Base-by-base conservation (phyloP, 1,140 invertebrate species). In the Trichomalopsis sarcophagae region DNA sequence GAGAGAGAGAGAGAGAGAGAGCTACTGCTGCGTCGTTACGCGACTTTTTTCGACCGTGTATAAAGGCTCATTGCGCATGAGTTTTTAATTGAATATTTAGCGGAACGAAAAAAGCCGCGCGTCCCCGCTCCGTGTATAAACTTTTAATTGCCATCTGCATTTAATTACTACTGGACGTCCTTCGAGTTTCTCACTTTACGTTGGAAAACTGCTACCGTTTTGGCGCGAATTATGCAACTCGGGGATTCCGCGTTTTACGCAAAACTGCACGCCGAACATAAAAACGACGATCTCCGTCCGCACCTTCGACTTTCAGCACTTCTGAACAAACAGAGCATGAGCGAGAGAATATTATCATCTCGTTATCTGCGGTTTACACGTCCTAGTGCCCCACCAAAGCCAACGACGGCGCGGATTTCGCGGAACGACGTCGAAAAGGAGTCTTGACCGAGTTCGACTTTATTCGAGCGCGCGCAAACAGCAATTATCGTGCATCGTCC, bases 1-100 rank as follows among this genome's bases (percentile, higher is more conserved):
- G 11, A 55, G 50, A 17, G 33, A 33, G 33, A 33, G 33, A 33
- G 33, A 33, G 33, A 36, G 33, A 36, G 21, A 62, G 17, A n/a
- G 55, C 5, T 14, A 17, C 17, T 14, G 4, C 14, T 0, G 50
- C 17, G 50, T 14, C 55, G 55, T 62, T 62, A 62, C 17, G 55
- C 55, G 21, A 62, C 36, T 80, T 80, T 27, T 36, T 69, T 79
- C 62, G 1, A 6, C 44, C 33, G 21, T 82, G 81, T 40, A 11
- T 75, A 23, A 30, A 73, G 50, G 10, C 44, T 76, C 47, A 83
- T 83, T 47, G 40, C 17, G n/a, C n/a, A 47, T n/a, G 75, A 83
- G 36, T 68, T 68, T 83, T 83, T 77, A 83, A 83, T 83, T 77
- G 74, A 68, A 83, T 77, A 68, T 77, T 83, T 83, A 83, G 62